Base-by-base conservation (phyloP, 2,113 vertebrate genomes). In the Rhagologus leucostigma region DNA sequence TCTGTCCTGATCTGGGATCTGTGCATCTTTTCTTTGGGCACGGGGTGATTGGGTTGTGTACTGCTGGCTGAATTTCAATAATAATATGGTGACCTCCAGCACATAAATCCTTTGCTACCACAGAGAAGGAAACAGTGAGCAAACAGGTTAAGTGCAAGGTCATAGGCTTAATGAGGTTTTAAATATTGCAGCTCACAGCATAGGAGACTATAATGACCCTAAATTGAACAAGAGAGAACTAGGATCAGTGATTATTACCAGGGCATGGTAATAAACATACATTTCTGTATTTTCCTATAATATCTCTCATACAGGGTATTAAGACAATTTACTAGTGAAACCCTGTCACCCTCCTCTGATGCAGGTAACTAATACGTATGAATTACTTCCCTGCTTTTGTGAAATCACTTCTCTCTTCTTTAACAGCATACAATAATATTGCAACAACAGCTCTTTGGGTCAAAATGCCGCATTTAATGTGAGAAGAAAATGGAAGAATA, bases 141-240 rank as follows among this genome's bases (percentile, higher is more conserved):
- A 55, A 84, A 42, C 21, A 90, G 44, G 55, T 90, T 75, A 92
- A 86, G 56, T 89, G 21, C 30, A 89, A 90, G 86, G 91, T 93
- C 56, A 21, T 18, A 59, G 60, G 52, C 56, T 86, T 93, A 95
- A 81, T 59, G 86, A 84, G 56, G 52, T 86, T 92, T 93, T 95
- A 96, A 92, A 92, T 74, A 92, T 74, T 94, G 47, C 79, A 70
- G n/a, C 33, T 93, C 59, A 77, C 20, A 86, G 21, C 59, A 59
- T 13, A 71, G 76, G 9, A 81, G 30, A 50, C 60, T 70, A 24
- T 65, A 84, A 46, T 46, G 33, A 49, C 47, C 19, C 24, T 50
- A 90, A 93, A 67, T 67, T 84, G 60, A 93, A 80, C 16, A 84
- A 63, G 52, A 78, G 16, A 5, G 16, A n/a, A n/a, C n/a, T 67